These are phyloP conservation scores for Fistularia commersonii DNA, from an alignment of 2,797 vertebrate species.

Conservation along the genomic window DNA sequence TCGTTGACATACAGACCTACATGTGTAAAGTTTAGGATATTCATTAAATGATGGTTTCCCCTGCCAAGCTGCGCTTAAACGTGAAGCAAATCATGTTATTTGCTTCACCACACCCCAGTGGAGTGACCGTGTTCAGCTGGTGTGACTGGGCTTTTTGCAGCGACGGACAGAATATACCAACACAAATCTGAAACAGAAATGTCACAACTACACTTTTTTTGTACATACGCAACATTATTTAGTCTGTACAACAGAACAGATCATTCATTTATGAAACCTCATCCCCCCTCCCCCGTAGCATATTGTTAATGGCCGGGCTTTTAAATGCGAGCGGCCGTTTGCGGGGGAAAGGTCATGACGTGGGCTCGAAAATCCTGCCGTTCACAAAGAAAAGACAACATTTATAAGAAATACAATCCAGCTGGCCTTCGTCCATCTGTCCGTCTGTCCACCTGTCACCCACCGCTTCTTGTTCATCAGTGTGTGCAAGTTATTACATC, in stretches of 20 bases:
- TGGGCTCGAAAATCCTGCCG: constrained; percentile 37
- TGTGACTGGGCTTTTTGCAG: too few species aligned
- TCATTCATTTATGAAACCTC: constrained; percentile 66
- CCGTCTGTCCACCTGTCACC: constrained; percentile 19
- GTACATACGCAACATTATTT: constrained; percentile 10
- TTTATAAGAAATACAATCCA: constrained; percentile 71
- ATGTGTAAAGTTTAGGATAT: too few species aligned
- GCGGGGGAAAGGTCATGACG: constrained; percentile 39
- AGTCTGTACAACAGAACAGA: constrained; percentile 75
- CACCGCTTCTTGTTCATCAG: constrained; percentile 18
- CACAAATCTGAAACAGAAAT: too few species aligned
- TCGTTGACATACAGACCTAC: too few species aligned
- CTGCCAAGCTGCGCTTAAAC: too few species aligned
- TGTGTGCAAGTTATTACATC: constrained; percentile 53
- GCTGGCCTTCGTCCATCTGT: constrained; percentile 25
- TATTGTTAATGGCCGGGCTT: constrained; percentile 7
- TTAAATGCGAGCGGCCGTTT: constrained; percentile 38
- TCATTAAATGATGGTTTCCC: too few species aligned
- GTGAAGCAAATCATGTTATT: too few species aligned
- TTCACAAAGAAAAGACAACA: constrained; percentile 64
- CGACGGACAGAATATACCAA: too few species aligned
- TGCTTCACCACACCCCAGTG: too few species aligned
- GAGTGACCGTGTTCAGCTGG: too few species aligned
- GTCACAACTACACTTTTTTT: too few species aligned
- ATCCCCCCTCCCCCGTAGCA: constrained; percentile 14